Percentiles rank a stretch among this genome's conserved stretches.
phyloP scores from a whole-genome alignment of 2,797 vertebrate genomes.

The Harpagifer antarcticus region DNA sequence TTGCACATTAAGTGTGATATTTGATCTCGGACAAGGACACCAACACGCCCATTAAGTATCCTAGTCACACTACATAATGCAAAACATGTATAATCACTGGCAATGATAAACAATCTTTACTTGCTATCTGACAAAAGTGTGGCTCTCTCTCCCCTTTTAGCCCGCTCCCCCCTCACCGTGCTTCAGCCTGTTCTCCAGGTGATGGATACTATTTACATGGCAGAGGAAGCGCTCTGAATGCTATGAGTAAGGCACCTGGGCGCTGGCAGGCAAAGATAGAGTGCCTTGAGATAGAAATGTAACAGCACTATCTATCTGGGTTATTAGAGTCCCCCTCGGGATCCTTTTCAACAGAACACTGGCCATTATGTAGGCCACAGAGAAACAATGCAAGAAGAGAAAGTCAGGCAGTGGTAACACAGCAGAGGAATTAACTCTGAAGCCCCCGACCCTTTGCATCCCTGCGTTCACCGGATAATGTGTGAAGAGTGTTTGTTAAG shows the following conservation, averaged over 20 bases:
- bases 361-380: slow-evolving; percentile 88
- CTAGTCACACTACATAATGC: slow-evolving; percentile 33
- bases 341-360: slow-evolving; percentile 83
- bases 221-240: slow-evolving; percentile 84
- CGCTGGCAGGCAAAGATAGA: slow-evolving; percentile 86
- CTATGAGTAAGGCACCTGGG: slow-evolving; percentile 87
- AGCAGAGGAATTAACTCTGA: slow-evolving; percentile 75
- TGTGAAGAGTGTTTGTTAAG: slow-evolving; percentile 51
- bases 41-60: slow-evolving; percentile 21
- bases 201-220: slow-evolving; percentile 90
- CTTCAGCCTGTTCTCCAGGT: slow-evolving; percentile 73
- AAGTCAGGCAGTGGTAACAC: slow-evolving; percentile 60
- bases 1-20: slow-evolving; percentile 63
- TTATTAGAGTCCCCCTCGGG: slow-evolving; percentile 88
- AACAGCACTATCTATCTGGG: slow-evolving; percentile 90
- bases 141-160: slow-evolving; percentile 31
- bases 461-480: slow-evolving; percentile 40
- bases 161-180: neutral
- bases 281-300: slow-evolving; percentile 86
- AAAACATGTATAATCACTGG: slow-evolving; percentile 51
- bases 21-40: slow-evolving; percentile 42
- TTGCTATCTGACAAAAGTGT: slow-evolving; percentile 53
- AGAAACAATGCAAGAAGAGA: slow-evolving; percentile 78
- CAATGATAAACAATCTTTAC: slow-evolving; percentile 53
- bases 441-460: slow-evolving; percentile 47